These are phyloP conservation scores for Scyliorhinus canicula DNA, from an alignment of 2,797 vertebrate species.

Conservation along the genomic window DNA sequence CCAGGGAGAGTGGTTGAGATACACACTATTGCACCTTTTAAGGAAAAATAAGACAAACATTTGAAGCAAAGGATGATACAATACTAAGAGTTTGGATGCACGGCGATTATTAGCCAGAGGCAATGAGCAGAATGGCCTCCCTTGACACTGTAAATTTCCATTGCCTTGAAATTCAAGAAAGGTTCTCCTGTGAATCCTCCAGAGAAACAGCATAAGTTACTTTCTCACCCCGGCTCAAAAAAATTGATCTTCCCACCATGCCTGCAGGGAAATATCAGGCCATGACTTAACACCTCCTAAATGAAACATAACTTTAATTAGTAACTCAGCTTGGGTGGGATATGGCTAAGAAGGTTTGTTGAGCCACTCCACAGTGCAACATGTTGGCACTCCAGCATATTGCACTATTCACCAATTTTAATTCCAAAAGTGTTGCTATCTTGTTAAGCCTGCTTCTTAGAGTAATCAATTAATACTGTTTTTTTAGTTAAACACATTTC, in stretches of 20 bases:
- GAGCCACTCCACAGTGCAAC: not conserved
- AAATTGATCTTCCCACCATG: not conserved
- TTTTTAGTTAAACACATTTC: constrained; percentile 3
- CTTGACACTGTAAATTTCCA: not conserved
- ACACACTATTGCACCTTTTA: not conserved
- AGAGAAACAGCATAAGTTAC: not conserved
- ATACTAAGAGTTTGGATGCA: not conserved
- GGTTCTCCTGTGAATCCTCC: not conserved
- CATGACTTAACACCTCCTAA: not conserved
- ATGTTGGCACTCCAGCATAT: not conserved
- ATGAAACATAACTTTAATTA: not conserved
- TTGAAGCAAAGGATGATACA: not conserved
- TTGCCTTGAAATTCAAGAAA: not conserved
- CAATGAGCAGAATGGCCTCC: not conserved
- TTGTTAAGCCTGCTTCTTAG: not conserved
- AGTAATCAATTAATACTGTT: not conserved
- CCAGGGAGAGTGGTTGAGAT: too few relatives aligned
- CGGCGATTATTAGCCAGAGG: not conserved
- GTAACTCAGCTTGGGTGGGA: not conserved
- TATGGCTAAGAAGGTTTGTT: not conserved
- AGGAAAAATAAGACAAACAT: not conserved
- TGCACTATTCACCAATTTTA: not conserved
- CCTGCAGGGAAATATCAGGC: not conserved
- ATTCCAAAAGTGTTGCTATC: not conserved
- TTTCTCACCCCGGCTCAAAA: not conserved